A percentile compares a stretch with the other conserved stretches of the same genome.
Conservation (phyloP, 2,888 invertebrate genomes). For the Drosophila trichaetosa region DNA sequence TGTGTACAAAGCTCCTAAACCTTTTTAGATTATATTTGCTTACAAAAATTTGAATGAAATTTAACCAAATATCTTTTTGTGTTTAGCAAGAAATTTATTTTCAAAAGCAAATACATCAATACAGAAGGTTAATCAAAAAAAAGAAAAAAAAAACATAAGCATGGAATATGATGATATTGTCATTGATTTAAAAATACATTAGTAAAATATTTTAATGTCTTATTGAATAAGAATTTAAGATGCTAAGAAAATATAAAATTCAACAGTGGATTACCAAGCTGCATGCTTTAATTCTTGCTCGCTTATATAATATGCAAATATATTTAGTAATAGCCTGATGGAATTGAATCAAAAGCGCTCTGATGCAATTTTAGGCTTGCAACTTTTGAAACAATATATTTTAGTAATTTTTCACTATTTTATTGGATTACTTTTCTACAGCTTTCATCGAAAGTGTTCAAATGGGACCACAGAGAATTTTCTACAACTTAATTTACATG, state of each 20-base stretch:
- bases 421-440: background rate
- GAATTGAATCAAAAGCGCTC: background rate
- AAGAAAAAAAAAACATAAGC: background rate
- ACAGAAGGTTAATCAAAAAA: background rate
- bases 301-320: background rate
- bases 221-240: background rate
- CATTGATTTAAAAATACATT: background rate
- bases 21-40: conserved; percentile 10
- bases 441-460: background rate
- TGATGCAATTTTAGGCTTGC: background rate
- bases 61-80: background rate
- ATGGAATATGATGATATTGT: too few relatives aligned
- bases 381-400: background rate
- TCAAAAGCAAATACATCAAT: background rate
- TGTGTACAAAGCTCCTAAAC: background rate
- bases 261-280: background rate
- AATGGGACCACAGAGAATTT: background rate
- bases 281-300: background rate
- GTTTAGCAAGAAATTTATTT: background rate
- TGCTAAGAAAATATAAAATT: background rate
- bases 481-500: conserved; percentile 12
- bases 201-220: background rate
- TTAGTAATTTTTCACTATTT: background rate
- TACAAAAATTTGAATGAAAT: background rate
- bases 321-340: background rate